Percentiles rank a stretch among this genome's conserved stretches.
Conservation (phyloP, 1,140 invertebrate species). For the Pararge aegeria region DNA sequence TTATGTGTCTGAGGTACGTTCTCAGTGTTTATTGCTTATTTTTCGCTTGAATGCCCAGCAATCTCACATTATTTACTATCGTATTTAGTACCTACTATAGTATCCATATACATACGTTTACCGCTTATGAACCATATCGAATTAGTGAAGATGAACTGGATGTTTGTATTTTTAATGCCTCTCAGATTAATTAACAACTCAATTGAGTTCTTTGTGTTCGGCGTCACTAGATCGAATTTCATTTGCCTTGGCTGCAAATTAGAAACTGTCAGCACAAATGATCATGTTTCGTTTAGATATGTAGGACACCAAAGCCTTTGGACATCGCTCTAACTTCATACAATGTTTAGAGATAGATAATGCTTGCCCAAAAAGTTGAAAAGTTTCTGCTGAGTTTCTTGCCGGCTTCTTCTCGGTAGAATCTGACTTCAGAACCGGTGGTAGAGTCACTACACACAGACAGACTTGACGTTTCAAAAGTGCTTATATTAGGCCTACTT, state of each 20-base stretch:
- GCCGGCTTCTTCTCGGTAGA: no score
- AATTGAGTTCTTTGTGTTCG: conserved; percentile 18
- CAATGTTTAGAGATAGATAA: not conserved
- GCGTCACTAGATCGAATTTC: conserved; percentile 21
- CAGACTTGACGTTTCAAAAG: no score
- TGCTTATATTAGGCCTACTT: no score
- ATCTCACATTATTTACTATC: no score
- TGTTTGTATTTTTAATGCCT: not conserved
- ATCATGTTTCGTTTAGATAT: not conserved
- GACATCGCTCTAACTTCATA: not conserved
- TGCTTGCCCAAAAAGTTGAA: not conserved
- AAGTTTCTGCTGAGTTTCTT: no score
- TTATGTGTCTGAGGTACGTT: no score
- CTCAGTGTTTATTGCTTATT: no score
- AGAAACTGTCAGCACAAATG: conserved; percentile 17
- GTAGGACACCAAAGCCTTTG: not conserved
- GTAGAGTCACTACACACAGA: no score
- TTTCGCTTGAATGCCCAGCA: no score
- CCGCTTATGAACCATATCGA: not conserved
- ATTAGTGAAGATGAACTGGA: not conserved
- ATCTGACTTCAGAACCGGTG: no score
- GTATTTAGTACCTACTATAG: no score
- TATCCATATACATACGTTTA: no score
- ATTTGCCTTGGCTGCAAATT: conserved; percentile 24
- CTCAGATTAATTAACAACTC: conserved; percentile 7